Percentiles rank a stretch among this genome's conserved stretches.
phyloP scores from a whole-genome alignment of 2,113 vertebrate species.

The Heterochromis multidens region DNA sequence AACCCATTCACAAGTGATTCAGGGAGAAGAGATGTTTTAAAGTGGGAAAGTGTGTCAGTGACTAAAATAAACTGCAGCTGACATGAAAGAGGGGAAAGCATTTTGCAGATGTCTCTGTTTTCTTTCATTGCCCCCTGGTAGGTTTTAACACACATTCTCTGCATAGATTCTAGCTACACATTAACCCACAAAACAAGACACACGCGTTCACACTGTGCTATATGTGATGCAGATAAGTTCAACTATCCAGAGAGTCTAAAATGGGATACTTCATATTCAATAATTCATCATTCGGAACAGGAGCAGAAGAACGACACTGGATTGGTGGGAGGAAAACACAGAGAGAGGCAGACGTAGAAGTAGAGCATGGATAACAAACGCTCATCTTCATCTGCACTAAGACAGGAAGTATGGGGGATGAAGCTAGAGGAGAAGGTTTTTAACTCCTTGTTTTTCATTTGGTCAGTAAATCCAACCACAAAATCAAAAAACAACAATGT shows the following conservation, averaged over 20 bases:
- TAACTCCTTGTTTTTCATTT: not conserved
- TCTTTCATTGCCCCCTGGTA: constrained; percentile 31
- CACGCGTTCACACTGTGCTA: not conserved
- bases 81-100: not conserved
- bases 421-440: not conserved
- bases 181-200: not conserved
- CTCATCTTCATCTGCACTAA: not conserved
- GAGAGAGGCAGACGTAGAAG: not conserved
- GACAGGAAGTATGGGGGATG: not conserved
- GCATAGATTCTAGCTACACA: not conserved
- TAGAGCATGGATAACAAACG: not conserved
- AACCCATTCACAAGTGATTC: not conserved
- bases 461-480: not conserved
- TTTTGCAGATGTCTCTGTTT: not conserved
- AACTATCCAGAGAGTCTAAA: constrained; percentile 14
- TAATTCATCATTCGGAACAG: constrained; percentile 29
- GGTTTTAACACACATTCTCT: constrained; percentile 21
- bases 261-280: constrained; percentile 16
- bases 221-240: not conserved
- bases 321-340: not conserved
- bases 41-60: constrained; percentile 37
- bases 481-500: not conserved
- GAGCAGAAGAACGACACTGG: not conserved
- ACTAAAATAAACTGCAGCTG: constrained; percentile 11
- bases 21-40: not conserved